Evolutionary conservation across 2,888 invertebrate species (phyloP).

Genomic region (Cephus pygmeus): DNA sequence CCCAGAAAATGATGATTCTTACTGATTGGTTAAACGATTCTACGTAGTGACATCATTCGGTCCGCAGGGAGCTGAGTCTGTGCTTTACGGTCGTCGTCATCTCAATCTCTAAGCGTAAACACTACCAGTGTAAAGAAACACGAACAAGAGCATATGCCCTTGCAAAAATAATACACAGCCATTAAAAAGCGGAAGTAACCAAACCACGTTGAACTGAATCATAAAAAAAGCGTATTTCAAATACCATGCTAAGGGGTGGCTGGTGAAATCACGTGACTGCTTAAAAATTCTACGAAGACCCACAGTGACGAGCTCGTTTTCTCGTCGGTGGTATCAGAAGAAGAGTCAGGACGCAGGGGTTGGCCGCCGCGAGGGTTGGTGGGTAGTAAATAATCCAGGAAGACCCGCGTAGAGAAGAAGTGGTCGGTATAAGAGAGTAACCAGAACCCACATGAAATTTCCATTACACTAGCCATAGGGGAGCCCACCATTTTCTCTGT

Average conservation of each 20-base stretch:
- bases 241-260: not conserved
- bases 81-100: not conserved
- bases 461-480: not conserved
- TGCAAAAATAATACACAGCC: not conserved
- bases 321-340: not conserved
- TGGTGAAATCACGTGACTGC: not conserved
- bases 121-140: not conserved
- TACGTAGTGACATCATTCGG: not conserved
- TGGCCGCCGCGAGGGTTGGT: not conserved
- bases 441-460: not conserved
- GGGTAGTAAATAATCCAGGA: not conserved
- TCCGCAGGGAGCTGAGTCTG: not conserved
- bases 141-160: not conserved
- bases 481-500: not conserved
- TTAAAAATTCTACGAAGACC: not conserved
- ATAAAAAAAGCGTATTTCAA: not conserved
- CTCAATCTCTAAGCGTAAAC: not conserved
- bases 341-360: not conserved
- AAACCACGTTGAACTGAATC: not conserved
- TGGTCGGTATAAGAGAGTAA: not conserved
- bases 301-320: not conserved
- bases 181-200: not conserved
- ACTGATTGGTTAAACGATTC: not conserved
- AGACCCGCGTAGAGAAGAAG: not conserved
- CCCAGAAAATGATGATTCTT: not conserved